Evolutionary conservation across 1,140 invertebrate species (phyloP).

Genomic region (Diabrotica virgifera): DNA sequence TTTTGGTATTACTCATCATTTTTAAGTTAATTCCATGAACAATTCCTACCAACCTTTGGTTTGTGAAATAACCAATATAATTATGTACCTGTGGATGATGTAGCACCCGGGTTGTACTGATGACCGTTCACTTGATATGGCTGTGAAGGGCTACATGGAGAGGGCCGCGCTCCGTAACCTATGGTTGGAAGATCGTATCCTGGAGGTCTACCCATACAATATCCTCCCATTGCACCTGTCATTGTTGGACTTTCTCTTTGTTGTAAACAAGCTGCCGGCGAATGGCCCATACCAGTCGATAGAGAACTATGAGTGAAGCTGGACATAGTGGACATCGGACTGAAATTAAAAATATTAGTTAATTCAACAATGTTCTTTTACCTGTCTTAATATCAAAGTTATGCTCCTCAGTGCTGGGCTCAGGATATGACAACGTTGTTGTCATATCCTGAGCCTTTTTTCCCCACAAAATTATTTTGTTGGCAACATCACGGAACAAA

Average conservation of each 20-base stretch:
- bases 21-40: no score
- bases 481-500: no score
- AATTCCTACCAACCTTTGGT: no score
- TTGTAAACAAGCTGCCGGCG: conserved; percentile 63
- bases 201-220: conserved; percentile 60
- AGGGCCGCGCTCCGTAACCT: conserved; percentile 60
- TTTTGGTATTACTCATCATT: no score
- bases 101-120: conserved; percentile 59
- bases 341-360: conserved; percentile 31
- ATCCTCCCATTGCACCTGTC: conserved; percentile 43
- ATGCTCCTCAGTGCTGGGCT: no score
- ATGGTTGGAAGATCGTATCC: conserved; percentile 66
- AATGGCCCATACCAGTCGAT: conserved; percentile 54
- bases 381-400: no score
- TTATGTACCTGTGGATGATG: conserved; percentile 60
- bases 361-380: background rate
- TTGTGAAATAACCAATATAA: no score
- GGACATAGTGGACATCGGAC: conserved; percentile 59
- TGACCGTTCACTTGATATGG: conserved; percentile 61
- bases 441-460: no score
- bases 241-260: conserved; percentile 57
- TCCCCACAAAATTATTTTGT: no score
- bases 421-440: no score
- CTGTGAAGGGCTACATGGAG: conserved; percentile 63
- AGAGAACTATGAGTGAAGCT: conserved; percentile 51